Conservation (phyloP, 2,797 vertebrate genomes). For the Spinus olivaceus region DNA sequence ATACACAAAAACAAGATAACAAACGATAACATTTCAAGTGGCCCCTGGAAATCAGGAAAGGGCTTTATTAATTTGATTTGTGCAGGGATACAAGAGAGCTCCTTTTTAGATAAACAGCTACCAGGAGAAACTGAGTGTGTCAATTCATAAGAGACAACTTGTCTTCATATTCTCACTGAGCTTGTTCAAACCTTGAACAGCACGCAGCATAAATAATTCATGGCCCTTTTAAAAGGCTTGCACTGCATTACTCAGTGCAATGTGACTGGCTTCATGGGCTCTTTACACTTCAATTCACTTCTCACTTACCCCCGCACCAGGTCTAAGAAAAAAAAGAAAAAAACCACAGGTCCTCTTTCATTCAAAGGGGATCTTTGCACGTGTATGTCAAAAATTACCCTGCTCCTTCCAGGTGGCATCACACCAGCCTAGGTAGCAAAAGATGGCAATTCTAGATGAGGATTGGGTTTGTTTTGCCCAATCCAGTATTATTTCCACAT, state of each 20-base stretch:
- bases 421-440: neutral
- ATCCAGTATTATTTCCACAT: neutral
- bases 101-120: conserved; percentile 50
- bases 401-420: neutral
- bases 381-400: neutral
- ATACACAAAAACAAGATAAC: neutral
- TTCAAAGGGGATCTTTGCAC: neutral
- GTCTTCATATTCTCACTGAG: conserved; percentile 42
- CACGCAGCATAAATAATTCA: conserved; percentile 56
- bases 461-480: neutral
- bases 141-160: conserved; percentile 49
- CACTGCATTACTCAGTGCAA: conserved; percentile 45
- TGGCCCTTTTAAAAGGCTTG: conserved; percentile 41
- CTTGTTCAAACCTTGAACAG: conserved; percentile 36
- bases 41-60: neutral
- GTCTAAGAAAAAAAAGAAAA: neutral
- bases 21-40: neutral
- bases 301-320: neutral
- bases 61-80: conserved; percentile 20
- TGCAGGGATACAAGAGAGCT: neutral
- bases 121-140: neutral
- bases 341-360: neutral
- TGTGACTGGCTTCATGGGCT: conserved; percentile 38
- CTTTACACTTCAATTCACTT: conserved; percentile 54
- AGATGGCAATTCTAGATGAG: neutral